phyloP scores from a whole-genome alignment of 2,888 invertebrate species.

The Arenicola marina region DNA sequence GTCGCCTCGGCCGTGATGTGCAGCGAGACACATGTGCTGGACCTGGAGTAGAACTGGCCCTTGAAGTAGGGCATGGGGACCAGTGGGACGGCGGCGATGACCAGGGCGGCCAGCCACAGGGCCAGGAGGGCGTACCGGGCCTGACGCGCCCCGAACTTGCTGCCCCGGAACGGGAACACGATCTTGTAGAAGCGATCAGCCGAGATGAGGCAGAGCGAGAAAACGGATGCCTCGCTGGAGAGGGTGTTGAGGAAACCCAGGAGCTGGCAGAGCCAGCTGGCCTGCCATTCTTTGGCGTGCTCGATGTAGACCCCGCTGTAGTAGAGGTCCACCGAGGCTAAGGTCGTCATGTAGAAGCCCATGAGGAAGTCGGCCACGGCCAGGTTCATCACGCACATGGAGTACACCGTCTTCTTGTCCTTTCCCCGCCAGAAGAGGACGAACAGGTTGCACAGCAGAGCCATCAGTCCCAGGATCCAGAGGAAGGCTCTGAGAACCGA shows the following conservation, averaged over 20 bases:
- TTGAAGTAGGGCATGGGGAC: slow-evolving; percentile 46
- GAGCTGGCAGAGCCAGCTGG: slow-evolving; percentile 34
- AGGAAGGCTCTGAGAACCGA: slow-evolving; percentile 29
- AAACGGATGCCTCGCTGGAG: slow-evolving; percentile 59
- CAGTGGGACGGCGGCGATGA: slow-evolving; percentile 48
- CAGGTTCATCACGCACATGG: slow-evolving; percentile 25
- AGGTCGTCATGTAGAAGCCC: slow-evolving; percentile 39
- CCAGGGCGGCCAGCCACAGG: slow-evolving; percentile 44
- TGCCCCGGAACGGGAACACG: slow-evolving; percentile 14
- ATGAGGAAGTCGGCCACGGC: slow-evolving; percentile 38
- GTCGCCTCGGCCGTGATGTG: slow-evolving; percentile 13
- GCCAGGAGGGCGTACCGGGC: slow-evolving; percentile 37
- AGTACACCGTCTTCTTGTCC: slow-evolving; percentile 10
- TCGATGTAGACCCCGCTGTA: slow-evolving; percentile 38
- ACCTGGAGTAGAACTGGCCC: slow-evolving; percentile 12
- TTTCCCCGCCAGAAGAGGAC: slow-evolving; percentile 25
- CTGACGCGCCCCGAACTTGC: slow-evolving; percentile 31
- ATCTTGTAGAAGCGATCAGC: slow-evolving; percentile 14
- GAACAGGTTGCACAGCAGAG: slow-evolving; percentile 32
- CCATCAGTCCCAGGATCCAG: slow-evolving; percentile 33
- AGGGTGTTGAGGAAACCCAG: slow-evolving; percentile 37
- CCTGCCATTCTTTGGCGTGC: slow-evolving; percentile 38
- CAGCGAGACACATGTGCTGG: slow-evolving; percentile 13
- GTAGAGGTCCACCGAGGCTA: no score
- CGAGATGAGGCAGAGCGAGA: no score